Conservation (phyloP, 2,888 invertebrate species). For the Clusia tigrina region DNA sequence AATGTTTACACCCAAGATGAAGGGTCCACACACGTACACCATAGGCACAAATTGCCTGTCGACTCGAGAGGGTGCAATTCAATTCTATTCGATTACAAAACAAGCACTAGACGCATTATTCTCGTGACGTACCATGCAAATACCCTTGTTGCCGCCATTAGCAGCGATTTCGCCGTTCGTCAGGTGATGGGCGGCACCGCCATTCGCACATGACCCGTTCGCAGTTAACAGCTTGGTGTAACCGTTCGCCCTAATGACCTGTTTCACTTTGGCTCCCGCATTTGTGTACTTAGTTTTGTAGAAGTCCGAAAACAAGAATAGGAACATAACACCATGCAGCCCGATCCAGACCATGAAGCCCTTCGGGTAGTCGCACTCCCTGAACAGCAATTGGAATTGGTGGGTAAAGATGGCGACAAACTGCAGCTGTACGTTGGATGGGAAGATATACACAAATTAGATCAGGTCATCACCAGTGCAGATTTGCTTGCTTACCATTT, state of each 20-base stretch:
- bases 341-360: slow-evolving; percentile 94
- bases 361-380: slow-evolving; percentile 90
- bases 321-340: slow-evolving; percentile 91
- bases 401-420: slow-evolving; percentile 91
- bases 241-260: slow-evolving; percentile 45
- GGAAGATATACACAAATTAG: slow-evolving; percentile 6
- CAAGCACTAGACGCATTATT: too few relatives aligned
- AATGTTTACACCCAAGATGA: too few relatives aligned
- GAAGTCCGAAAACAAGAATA: slow-evolving; percentile 93
- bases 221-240: slow-evolving; percentile 27
- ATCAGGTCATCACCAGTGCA: neutral
- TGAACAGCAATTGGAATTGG: slow-evolving; percentile 89
- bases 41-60: too few relatives aligned
- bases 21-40: too few relatives aligned
- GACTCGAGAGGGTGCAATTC: neutral
- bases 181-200: slow-evolving; percentile 35
- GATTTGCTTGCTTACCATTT: slow-evolving; percentile 80
- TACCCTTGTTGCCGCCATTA: slow-evolving; percentile 64
- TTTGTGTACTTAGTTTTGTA: slow-evolving; percentile 82
- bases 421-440: slow-evolving; percentile 74
- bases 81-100: neutral
- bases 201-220: slow-evolving; percentile 42
- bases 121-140: slow-evolving; percentile 80
- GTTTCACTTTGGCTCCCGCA: slow-evolving; percentile 45
- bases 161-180: slow-evolving; percentile 29